Conservation (phyloP, 2,113 vertebrate genomes). For the Tretioscincus oriximinensis region DNA sequence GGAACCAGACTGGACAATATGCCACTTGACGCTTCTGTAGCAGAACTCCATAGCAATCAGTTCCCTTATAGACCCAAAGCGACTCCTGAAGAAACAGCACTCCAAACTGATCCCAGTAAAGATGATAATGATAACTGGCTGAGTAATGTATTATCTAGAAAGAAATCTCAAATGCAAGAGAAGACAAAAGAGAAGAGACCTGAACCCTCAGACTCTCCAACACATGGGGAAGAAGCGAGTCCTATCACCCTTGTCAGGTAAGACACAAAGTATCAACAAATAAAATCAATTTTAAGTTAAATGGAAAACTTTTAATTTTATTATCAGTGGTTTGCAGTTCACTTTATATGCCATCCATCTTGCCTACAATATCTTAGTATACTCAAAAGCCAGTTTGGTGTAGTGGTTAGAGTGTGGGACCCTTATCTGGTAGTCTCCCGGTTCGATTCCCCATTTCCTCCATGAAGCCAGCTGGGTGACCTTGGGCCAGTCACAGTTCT, state of each 20-base stretch:
- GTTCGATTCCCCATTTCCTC: too few species aligned
- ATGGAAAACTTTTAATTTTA: not conserved
- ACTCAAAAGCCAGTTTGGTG: too few species aligned
- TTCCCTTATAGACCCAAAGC: slow-evolving; percentile 15
- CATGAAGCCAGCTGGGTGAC: too few species aligned
- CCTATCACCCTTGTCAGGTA: slow-evolving; percentile 50
- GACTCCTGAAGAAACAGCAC: not conserved
- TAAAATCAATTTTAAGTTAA: not conserved
- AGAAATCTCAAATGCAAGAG: slow-evolving; percentile 63
- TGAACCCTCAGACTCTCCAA: slow-evolving; percentile 35
- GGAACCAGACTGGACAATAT: not conserved
- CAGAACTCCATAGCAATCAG: not conserved
- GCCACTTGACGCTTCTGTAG: not conserved
- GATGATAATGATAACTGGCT: slow-evolving; percentile 78
- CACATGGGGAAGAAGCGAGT: slow-evolving; percentile 23
- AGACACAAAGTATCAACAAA: not conserved
- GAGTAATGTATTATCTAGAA: slow-evolving; percentile 72
- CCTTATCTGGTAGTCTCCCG: too few species aligned
- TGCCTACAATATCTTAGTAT: not conserved
- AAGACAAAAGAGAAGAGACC: slow-evolving; percentile 55
- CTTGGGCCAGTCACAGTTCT: too few species aligned
- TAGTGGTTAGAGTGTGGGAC: too few species aligned
- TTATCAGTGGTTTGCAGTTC: not conserved
- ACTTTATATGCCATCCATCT: not conserved
- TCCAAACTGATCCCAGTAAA: slow-evolving; percentile 28